Evolutionary conservation across 2,888 invertebrate genomes (phyloP), one percentile per base, ranked within the genome.

Genomic region (Athalia cordata): DNA sequence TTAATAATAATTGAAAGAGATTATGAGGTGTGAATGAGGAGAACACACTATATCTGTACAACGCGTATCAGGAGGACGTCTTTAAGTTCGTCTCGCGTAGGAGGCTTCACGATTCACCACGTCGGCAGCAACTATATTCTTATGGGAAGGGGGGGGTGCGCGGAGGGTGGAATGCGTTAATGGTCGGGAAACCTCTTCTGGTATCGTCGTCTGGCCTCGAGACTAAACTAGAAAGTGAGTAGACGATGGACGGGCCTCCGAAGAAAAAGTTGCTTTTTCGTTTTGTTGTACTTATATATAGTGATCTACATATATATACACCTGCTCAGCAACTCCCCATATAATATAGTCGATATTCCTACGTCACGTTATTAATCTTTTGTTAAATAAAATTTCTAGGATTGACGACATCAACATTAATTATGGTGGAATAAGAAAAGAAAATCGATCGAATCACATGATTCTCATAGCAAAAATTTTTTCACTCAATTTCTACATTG

Each of bases 91-190:
- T 65, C 67, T n/a, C 59, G 75, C 67, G 61, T 70, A 67, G 50
- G 76, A 75, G 77, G 76, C 29, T 67, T 78, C 78, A 78, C 77
- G 78, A 79, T 81, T 79, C 80, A 78, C 78, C 79, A 52, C 57
- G 74, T 72, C 50, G 52, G 55, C 64, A 66, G 75, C 67, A 59
- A 49, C 29, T 29, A 29, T 29, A 0, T 29, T 29, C 29, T 29
- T 29, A 29, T 29, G 29, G 57, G 61, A 55, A 61, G 65, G 64
- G 57, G 76, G 78, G 70, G 77, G 65, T 55, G 59, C 75, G 49
- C 52, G 75, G 55, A 70, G 55, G 77, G 78, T 77, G 81, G 82
- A 83, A 83, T 83, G 80, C 79, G 80, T 81, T 82, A 81, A 82
- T 82, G 81, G 82, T 72, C 70, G 29, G 62, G 52, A 62, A 61